Conservation (phyloP, 2,797 vertebrate species). For the Bradypodion pumilum region DNA sequence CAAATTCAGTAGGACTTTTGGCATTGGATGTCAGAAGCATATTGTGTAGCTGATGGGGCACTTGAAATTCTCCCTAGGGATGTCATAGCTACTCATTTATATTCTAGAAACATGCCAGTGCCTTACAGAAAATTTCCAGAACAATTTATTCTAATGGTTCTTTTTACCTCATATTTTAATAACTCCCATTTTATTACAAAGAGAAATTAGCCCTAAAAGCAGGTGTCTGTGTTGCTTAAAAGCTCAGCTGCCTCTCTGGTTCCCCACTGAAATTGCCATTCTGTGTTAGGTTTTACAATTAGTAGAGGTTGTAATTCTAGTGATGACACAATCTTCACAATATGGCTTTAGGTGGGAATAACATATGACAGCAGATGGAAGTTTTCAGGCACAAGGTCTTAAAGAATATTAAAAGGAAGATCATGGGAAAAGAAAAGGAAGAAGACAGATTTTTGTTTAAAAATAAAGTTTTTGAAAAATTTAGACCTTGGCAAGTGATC, state of each 20-base stretch:
- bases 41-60: slow-evolving; percentile 48
- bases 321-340: slow-evolving; percentile 41
- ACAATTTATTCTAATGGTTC: slow-evolving; percentile 43
- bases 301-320: slow-evolving; percentile 28
- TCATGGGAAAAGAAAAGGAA: slow-evolving; percentile 3
- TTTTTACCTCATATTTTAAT: slow-evolving; percentile 53
- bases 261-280: slow-evolving; percentile 13
- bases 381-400: slow-evolving; percentile 37
- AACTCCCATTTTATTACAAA: slow-evolving; percentile 59
- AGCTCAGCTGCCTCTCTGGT: slow-evolving; percentile 34
- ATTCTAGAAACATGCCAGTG: slow-evolving; percentile 50
- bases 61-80: slow-evolving; percentile 35
- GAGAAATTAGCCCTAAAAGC: slow-evolving; percentile 41
- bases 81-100: slow-evolving; percentile 42
- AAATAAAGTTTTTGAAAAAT: background rate
- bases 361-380: slow-evolving; percentile 51
- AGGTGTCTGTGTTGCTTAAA: slow-evolving; percentile 29
- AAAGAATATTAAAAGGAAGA: slow-evolving; percentile 17
- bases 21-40: slow-evolving; percentile 4
- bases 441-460: background rate
- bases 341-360: slow-evolving; percentile 57
- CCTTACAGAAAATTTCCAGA: slow-evolving; percentile 51
- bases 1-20: background rate
- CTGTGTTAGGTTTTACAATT: background rate
- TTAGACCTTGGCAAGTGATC: background rate